A percentile compares a stretch with the other conserved stretches of the same genome.
Conservation (phyloP, 2,113 vertebrate species). For the Notarius lentiginosus region DNA sequence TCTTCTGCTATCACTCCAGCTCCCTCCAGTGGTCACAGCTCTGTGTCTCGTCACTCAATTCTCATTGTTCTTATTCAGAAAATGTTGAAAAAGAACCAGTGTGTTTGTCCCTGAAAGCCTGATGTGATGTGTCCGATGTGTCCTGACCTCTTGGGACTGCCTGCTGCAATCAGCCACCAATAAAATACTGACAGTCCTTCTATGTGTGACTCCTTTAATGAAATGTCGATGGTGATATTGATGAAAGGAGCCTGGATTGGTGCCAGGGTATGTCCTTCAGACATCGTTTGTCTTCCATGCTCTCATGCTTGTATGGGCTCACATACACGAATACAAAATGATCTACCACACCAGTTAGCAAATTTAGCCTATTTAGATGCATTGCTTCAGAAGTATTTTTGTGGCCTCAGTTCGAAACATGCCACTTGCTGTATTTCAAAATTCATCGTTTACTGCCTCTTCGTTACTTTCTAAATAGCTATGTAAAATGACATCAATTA, state of each 20-base stretch:
- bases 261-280: conserved; percentile 8
- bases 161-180: conserved; percentile 29
- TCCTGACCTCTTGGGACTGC: conserved; percentile 18
- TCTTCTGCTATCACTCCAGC: background rate
- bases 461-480: conserved; percentile 15
- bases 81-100: background rate
- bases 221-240: conserved; percentile 39
- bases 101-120: background rate
- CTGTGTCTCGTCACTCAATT: background rate
- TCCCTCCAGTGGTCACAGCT: conserved; percentile 34
- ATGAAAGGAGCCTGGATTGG: conserved; percentile 23
- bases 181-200: conserved; percentile 28
- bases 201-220: conserved; percentile 38
- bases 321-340: conserved; percentile 17
- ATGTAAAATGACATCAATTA: conserved; percentile 22
- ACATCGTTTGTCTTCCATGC: background rate
- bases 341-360: background rate
- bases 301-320: background rate
- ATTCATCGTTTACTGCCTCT: conserved; percentile 21
- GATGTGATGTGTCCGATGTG: conserved; percentile 26
- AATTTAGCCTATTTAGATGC: background rate
- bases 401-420: background rate
- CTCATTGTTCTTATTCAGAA: background rate
- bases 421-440: conserved; percentile 4
- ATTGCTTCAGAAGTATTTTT: background rate